Evolutionary conservation across 2,113 vertebrate genomes (phyloP), one percentile per base, ranked within the genome.

Genomic region (Grantiella picta): DNA sequence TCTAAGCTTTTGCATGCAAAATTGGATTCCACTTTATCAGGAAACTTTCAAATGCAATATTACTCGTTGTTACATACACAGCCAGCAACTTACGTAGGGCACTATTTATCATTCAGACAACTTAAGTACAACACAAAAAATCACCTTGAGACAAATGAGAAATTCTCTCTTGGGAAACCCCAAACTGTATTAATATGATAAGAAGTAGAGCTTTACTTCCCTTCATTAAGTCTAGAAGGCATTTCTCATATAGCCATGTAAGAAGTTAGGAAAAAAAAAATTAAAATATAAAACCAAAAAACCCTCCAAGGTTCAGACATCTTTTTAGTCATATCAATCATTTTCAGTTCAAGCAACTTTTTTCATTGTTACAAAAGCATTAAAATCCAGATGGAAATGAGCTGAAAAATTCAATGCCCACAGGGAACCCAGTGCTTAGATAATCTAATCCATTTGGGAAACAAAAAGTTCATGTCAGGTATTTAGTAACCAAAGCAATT

Each of bases 101-200:
- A 96, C 95, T 97, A 98, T 98, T 97, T 98, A 97, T 98, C 96
- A 97, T 98, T 97, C 97, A 96, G 97, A 98, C 97, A 98, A 98
- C 96, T 97, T 98, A 96, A 98, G 92, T 95, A 97, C 54, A 96
- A 78, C 71, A 86, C 63, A 84, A 96, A 83, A 94, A 96, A 96
- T 94, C 97, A 97, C 95, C 96, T 97, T 97, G 96, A 98, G 96
- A 97, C 93, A 97, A 98, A 97, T 42, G 47, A 98, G 89, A 97
- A 97, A 94, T 91, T 96, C 86, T 96, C 94, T 97, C 96, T 82
- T 94, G 94, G 86, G 95, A 97, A 97, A 88, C 79, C 94, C 90
- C 86, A 95, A 97, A 96, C 84, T 97, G 82, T 96, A 97, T 97
- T 97, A 97, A 98, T 96, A 98, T 97, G 96, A 95, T 97, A 97